Evolutionary conservation across 2,888 invertebrate species (phyloP).

Genomic region (Ectemnius continuus): DNA sequence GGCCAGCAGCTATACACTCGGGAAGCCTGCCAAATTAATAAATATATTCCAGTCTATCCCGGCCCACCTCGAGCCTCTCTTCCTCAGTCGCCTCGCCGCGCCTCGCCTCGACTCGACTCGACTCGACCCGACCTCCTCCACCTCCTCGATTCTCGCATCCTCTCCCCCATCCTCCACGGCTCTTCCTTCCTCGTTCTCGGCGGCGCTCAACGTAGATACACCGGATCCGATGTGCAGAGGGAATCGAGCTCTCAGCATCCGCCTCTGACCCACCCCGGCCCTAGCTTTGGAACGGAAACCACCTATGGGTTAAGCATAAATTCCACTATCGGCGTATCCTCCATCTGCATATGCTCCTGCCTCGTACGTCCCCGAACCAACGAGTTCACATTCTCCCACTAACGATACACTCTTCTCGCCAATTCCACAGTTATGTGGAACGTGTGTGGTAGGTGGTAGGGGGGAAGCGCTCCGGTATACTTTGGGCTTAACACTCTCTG

Average conservation of each 20-base stretch:
- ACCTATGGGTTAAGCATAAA: slow-evolving; percentile 62
- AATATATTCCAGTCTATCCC: slow-evolving; percentile 75
- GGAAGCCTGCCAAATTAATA: slow-evolving; percentile 77
- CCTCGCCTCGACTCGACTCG: too few relatives aligned
- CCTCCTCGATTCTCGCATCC: too few relatives aligned
- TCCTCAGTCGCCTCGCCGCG: slow-evolving; percentile 26
- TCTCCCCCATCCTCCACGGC: too few relatives aligned
- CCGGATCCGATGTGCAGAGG: not conserved
- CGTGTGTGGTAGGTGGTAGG: too few relatives aligned
- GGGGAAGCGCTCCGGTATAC: too few relatives aligned
- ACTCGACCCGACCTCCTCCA: too few relatives aligned
- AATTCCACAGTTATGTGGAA: not conserved
- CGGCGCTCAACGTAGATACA: too few relatives aligned
- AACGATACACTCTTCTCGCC: not conserved
- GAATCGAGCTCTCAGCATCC: too few relatives aligned
- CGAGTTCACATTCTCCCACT: not conserved
- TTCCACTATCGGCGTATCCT: slow-evolving; percentile 62
- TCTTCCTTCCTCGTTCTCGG: too few relatives aligned
- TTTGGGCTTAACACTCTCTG: too few relatives aligned
- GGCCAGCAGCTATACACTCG: slow-evolving; percentile 70
- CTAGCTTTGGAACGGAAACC: slow-evolving; percentile 24
- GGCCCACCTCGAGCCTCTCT: slow-evolving; percentile 32
- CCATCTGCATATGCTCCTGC: slow-evolving; percentile 32
- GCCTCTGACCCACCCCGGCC: not conserved
- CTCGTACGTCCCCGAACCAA: not conserved